Percentiles rank a stretch among this genome's conserved stretches.
Conservation (phyloP, 2,888 invertebrate genomes). For the Campopleginae sp. region DNA sequence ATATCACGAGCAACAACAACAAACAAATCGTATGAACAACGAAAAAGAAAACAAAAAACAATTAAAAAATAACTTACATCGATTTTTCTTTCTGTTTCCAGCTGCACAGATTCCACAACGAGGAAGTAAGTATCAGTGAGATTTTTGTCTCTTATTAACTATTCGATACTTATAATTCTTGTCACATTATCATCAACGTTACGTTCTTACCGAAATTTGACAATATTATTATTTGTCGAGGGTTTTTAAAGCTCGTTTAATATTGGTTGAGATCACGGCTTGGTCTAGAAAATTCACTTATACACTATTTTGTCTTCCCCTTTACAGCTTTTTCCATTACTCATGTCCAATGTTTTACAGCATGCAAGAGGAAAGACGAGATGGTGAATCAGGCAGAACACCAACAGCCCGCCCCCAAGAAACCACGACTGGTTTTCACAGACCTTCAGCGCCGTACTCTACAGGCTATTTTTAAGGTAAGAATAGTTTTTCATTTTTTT, state of each 20-base stretch:
- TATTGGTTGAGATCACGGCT: slow-evolving; percentile 68
- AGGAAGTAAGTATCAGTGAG: slow-evolving; percentile 90
- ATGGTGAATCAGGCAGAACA: slow-evolving; percentile 90
- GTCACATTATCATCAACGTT: slow-evolving; percentile 33
- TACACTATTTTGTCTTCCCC: not conserved
- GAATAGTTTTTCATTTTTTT: slow-evolving; percentile 56
- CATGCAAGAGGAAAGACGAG: slow-evolving; percentile 98
- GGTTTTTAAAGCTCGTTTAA: slow-evolving; percentile 30
- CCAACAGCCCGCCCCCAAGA: slow-evolving; percentile 97
- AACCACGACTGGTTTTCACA: slow-evolving; percentile 99
- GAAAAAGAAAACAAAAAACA: slow-evolving; percentile 1
- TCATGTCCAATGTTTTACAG: slow-evolving; percentile 85
- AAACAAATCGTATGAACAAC: slow-evolving; percentile 21
- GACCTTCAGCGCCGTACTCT: slow-evolving; percentile 99
- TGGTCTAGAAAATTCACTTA: slow-evolving; percentile 58
- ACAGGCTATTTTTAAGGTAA: slow-evolving; percentile 99
- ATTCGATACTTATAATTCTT: slow-evolving; percentile 30
- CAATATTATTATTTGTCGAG: slow-evolving; percentile 34
- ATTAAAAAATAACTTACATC: slow-evolving; percentile 75
- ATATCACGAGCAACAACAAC: not conserved
- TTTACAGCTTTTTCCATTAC: slow-evolving; percentile 18
- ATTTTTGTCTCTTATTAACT: slow-evolving; percentile 48
- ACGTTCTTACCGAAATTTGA: slow-evolving; percentile 12
- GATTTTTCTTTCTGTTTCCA: slow-evolving; percentile 87
- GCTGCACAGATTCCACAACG: slow-evolving; percentile 95